Evolutionary conservation across 35 echinoderm and acorn worm genomes (phyloP).

Genomic region (Apostichopus parvimensis): DNA sequence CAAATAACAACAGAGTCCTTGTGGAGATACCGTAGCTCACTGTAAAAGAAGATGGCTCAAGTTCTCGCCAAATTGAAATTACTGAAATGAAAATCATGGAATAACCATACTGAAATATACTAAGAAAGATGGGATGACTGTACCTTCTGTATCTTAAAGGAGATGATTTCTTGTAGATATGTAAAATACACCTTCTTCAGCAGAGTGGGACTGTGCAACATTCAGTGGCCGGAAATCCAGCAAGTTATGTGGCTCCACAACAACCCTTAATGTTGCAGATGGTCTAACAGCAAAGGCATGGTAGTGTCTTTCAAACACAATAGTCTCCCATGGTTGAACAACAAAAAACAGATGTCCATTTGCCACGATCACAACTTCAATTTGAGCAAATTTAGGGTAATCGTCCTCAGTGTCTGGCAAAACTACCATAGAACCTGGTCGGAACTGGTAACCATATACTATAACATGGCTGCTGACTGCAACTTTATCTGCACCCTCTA

Average conservation of each 20-base stretch:
- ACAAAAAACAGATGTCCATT: conserved; percentile 11
- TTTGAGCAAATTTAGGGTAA: conserved; percentile 23
- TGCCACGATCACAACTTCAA: conserved; percentile 25
- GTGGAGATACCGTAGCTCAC: background rate
- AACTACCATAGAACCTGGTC: conserved; percentile 34
- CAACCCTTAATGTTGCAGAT: background rate
- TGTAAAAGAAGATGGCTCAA: conserved; percentile 1
- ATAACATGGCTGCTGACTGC: background rate
- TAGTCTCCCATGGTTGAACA: conserved; percentile 17
- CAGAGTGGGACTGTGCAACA: background rate
- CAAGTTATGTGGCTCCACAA: conserved; percentile 17
- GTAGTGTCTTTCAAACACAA: conserved; percentile 28
- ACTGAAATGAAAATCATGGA: background rate
- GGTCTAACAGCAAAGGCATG: conserved; percentile 20
- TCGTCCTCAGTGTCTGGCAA: conserved; percentile 33
- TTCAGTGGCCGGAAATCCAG: background rate
- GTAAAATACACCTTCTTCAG: conserved; percentile 40
- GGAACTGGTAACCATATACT: conserved; percentile 18
- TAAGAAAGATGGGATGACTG: background rate
- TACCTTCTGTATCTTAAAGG: background rate
- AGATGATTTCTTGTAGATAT: conserved; percentile 13
- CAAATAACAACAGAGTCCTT: background rate
- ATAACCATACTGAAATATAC: conserved; percentile 8
- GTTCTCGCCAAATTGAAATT: background rate
- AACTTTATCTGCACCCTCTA: conserved; percentile 1